phyloP scores from a whole-genome alignment of 2,797 vertebrate species.

The Bufotes viridis region DNA sequence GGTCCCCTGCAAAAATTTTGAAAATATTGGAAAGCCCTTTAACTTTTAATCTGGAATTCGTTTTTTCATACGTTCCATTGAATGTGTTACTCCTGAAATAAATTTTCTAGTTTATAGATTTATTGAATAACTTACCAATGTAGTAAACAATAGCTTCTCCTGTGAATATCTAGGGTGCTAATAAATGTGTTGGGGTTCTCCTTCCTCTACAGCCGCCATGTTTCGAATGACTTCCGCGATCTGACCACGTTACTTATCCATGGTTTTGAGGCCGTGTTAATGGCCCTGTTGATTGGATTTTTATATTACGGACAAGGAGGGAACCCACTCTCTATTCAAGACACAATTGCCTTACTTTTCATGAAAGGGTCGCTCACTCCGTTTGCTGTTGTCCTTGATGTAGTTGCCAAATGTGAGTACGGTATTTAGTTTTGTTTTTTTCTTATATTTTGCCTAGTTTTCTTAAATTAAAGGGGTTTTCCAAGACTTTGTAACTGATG shows the following conservation, averaged over 20 bases:
- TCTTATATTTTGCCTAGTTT: neutral
- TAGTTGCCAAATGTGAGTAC: conserved; percentile 93
- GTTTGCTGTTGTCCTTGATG: conserved; percentile 92
- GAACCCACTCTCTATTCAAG: conserved; percentile 79
- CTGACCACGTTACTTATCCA: conserved; percentile 87
- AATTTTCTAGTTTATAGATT: too few relatives aligned
- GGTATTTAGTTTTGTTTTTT: neutral
- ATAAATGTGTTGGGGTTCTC: neutral
- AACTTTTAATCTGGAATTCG: too few relatives aligned
- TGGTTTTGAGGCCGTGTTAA: conserved; percentile 87
- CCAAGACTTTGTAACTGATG: too few relatives aligned
- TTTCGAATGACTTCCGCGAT: conserved; percentile 94
- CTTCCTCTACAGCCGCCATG: conserved; percentile 82
- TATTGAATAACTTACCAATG: neutral
- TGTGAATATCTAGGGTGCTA: neutral
- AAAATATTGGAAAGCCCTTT: too few relatives aligned
- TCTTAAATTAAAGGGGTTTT: too few relatives aligned
- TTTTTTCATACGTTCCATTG: too few relatives aligned
- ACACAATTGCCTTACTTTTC: conserved; percentile 88
- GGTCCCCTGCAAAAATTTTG: too few relatives aligned
- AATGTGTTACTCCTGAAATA: too few relatives aligned
- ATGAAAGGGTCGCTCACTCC: conserved; percentile 91
- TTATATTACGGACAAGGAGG: conserved; percentile 88
- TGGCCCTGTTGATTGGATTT: conserved; percentile 91
- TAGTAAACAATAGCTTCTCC: neutral